Conservation (phyloP, 2,797 vertebrate species). For the Pangasius larnaudii region DNA sequence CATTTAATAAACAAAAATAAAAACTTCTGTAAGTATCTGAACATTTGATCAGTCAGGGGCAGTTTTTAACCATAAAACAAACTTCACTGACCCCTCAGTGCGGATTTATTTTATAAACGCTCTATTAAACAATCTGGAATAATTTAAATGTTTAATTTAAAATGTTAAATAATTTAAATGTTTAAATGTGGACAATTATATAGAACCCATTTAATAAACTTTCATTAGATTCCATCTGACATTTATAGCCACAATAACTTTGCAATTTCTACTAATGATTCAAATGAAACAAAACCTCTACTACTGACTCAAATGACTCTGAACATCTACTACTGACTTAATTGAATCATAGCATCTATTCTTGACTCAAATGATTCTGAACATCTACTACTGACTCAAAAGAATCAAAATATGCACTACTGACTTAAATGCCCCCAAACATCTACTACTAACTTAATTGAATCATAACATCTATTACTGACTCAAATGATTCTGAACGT, state of each 20-base stretch:
- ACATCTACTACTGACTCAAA: background rate
- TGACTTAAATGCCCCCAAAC: fast-evolving
- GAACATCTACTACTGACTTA: background rate
- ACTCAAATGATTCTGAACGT: background rate
- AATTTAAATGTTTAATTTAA: too few relatives aligned
- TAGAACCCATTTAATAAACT: background rate
- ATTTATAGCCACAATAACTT: background rate
- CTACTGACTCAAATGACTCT: background rate
- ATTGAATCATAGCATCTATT: background rate
- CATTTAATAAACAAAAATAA: background rate
- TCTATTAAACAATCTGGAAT: too few relatives aligned
- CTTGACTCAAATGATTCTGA: background rate
- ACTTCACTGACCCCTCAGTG: background rate
- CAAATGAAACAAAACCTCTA: background rate
- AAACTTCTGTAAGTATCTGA: background rate
- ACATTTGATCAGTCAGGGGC: background rate
- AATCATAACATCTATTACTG: background rate
- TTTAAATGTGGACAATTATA: background rate
- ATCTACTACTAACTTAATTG: background rate
- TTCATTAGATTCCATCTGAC: background rate
- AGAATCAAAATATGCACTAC: background rate
- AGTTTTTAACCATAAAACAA: background rate
- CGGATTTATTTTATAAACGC: background rate
- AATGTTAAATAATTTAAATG: too few relatives aligned
- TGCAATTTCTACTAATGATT: background rate